Percentiles rank a stretch among this genome's conserved stretches.
Conservation (phyloP, 2,113 vertebrate genomes). For the Crotophaga sulcirostris region DNA sequence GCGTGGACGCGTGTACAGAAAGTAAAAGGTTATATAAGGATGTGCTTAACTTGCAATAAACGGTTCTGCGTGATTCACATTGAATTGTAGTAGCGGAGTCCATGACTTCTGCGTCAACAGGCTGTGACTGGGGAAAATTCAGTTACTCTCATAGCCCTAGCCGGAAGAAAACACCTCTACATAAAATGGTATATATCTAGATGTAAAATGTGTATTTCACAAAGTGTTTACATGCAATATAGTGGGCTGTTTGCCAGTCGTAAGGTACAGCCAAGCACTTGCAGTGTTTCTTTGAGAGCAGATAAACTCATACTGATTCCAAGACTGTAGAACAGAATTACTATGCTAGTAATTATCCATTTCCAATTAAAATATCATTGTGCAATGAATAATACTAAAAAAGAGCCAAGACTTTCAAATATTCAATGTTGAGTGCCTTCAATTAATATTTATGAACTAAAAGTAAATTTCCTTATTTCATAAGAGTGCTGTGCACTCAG, state of each 20-base stretch:
- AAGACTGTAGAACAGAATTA: not conserved
- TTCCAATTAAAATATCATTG: conserved; percentile 30
- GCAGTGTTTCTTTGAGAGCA: not conserved
- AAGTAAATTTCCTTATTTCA: not conserved
- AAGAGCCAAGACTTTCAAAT: conserved; percentile 2
- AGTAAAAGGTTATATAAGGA: too few relatives aligned
- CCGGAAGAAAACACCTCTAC: not conserved
- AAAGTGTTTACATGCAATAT: not conserved
- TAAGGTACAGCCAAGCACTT: not conserved
- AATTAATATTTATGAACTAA: conserved; percentile 45
- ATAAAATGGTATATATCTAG: not conserved
- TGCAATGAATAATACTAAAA: not conserved
- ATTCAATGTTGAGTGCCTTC: not conserved
- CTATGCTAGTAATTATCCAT: conserved; percentile 5
- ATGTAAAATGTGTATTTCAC: not conserved
- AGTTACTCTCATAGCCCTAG: not conserved
- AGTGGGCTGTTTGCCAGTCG: not conserved
- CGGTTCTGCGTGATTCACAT: too few relatives aligned
- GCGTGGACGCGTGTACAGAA: too few relatives aligned
- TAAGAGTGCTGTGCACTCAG: not conserved
- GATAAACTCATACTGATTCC: not conserved
- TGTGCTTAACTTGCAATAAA: too few relatives aligned
- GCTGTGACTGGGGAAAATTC: not conserved
- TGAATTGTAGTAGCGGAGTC: too few relatives aligned
- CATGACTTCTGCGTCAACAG: too few relatives aligned